Evolutionary conservation across 2,888 invertebrate genomes (phyloP), one percentile per base, ranked within the genome.

Genomic region (Agrotis segetum): DNA sequence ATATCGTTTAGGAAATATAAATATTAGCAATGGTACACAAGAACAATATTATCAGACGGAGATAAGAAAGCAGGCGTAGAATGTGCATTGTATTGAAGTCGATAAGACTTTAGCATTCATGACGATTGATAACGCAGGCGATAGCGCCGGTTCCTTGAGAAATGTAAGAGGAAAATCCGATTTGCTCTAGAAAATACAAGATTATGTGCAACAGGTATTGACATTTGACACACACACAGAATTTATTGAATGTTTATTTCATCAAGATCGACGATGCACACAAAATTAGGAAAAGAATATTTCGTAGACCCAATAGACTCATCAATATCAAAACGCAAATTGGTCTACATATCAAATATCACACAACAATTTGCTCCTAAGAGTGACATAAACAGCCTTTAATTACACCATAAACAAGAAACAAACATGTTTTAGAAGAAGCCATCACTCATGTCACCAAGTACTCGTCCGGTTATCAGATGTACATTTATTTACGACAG

Each of bases 21-120:
- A 83, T 70, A 83, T 76, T 79, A 67, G 62, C 52, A 29, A 58
- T 61, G 56, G 64, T 46, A 56, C 29, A 60, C 74, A 79, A 65
- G 74, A 71, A 78, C 71, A 85, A 74, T 82, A 63, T 83, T 82
- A 85, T 82, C 85, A 78, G 75, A 67, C 52, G 60, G 46, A 66
- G 64, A 78, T 82, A 82, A 75, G 56, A 60, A 29, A 65, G 59
- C 67, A 62, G 63, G 50, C 53, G 52, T 55, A 61, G 56, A 78
- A 62, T 68, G 40, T 71, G 78, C 71, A 82, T 82, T 77, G 67
- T 72, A 67, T 79, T 47, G 60, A 34, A 65, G 40, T 44, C 46
- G 79, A 82, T 72, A 82, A 79, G 24, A 29, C 16, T 60, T 59
- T 13, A 53, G 47, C 47, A 72, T 79, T 72, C 46, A 79, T 44